These are phyloP conservation scores for Nansenia antarctica DNA, from an alignment of 2,113 vertebrate genomes.

Conservation along the genomic window DNA sequence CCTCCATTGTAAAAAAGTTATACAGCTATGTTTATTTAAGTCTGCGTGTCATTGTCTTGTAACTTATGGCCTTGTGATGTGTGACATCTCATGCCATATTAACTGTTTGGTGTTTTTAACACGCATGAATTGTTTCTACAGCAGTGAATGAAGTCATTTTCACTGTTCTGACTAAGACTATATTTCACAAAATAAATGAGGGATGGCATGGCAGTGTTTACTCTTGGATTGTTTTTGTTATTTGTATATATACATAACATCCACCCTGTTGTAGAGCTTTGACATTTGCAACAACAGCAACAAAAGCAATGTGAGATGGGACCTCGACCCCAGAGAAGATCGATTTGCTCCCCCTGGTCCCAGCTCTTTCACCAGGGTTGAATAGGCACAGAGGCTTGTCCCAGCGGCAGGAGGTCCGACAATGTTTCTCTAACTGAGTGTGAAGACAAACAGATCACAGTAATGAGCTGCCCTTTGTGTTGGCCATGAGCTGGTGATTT, in stretches of 20 bases:
- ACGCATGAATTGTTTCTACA: neutral
- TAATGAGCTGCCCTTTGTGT: slow-evolving; percentile 50
- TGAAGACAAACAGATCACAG: slow-evolving; percentile 71
- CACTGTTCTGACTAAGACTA: no score
- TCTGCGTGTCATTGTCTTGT: neutral
- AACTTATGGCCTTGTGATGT: neutral
- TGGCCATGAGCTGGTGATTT: slow-evolving; percentile 60
- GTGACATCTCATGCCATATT: neutral
- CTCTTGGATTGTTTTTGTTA: slow-evolving; percentile 35
- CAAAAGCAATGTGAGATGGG: slow-evolving; percentile 38
- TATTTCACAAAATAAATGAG: no score
- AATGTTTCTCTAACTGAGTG: slow-evolving; percentile 66
- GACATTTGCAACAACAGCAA: slow-evolving; percentile 60
- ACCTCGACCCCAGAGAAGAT: slow-evolving; percentile 63
- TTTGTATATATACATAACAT: slow-evolving; percentile 54
- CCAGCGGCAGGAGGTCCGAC: slow-evolving; percentile 52
- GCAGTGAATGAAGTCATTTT: neutral
- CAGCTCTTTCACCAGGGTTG: slow-evolving; percentile 62
- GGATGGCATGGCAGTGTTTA: no score
- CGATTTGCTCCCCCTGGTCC: slow-evolving; percentile 59
- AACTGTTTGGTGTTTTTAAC: neutral
- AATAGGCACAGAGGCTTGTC: slow-evolving; percentile 58
- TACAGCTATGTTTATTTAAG: no score
- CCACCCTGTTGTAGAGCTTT: slow-evolving; percentile 42
- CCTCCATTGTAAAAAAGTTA: no score